Evolutionary conservation across 2,797 vertebrate species (phyloP), one percentile per base, ranked within the genome.

Genomic region (Rhinoraja longicauda): DNA sequence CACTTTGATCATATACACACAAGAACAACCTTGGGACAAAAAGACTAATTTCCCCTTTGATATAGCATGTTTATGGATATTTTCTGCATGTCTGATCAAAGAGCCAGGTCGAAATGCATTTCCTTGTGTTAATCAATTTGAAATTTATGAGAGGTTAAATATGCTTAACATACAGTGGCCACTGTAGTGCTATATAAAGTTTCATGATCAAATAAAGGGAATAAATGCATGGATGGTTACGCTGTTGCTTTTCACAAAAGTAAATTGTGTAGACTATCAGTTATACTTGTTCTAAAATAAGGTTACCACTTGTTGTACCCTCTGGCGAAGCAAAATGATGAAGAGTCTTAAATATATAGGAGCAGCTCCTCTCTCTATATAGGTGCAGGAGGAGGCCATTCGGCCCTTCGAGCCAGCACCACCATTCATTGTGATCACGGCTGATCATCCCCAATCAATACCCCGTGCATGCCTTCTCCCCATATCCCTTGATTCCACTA

Each of bases 111-210:
- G n/a, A 92, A 92, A 70, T 92, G 75, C 45, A 70, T 92, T 92
- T 92, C 70, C 90, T 92, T 92, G 90, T 57, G 90, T 73, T 92
- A 92, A 92, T 92, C 90, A 92, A 92, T 92, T 53, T 92, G 90
- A 92, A 92, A 92, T 92, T 92, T 92, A 92, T 92, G 90, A 92
- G 90, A 24, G 90, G 21, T 92, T 70, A 92, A 92, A 92, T 92
- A 92, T 73, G 90, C 72, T 53, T 67, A 57, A 57, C 39, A 91
- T 91, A 91, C 90, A 73, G 36, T 36, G 73, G 90, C 70, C 67
- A 75, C 72, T 92, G 53, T 45, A 92, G 39, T 73, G 90, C 24
- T 39, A 92, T 75, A 57, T 92, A 92, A 70, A 75, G 70, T 75
- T 92, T 92, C 70, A 73, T 53, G 90, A 92, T 92, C 39, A 92